phyloP scores from a whole-genome alignment of 2,797 vertebrate genomes.

The Aphelocoma californica region DNA sequence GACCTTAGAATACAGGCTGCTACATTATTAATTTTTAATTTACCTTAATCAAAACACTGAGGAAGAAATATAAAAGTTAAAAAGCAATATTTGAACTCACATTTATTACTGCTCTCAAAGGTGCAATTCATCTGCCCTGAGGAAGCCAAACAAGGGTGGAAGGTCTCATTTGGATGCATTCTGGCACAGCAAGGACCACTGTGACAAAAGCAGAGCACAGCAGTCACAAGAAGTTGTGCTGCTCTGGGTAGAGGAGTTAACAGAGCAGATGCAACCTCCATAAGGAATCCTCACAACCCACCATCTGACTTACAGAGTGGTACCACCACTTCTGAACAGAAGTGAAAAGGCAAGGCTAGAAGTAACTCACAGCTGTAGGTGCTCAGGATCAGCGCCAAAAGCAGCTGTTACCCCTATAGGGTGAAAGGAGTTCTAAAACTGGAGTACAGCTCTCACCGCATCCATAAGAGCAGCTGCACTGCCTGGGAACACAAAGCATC shows the following conservation, averaged over 20 bases:
- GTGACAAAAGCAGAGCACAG: background rate
- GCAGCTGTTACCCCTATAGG: accelerated
- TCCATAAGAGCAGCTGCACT: background rate
- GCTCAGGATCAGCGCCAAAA: background rate
- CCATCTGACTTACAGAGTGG: accelerated
- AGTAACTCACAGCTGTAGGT: background rate
- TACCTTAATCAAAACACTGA: background rate
- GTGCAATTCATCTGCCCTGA: background rate
- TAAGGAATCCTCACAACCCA: background rate
- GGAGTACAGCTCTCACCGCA: background rate
- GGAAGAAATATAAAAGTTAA: background rate
- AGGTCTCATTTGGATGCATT: background rate
- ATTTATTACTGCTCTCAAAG: background rate
- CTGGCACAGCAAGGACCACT: background rate
- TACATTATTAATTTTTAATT: background rate
- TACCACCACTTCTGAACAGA: background rate
- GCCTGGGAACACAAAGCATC: background rate
- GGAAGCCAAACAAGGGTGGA: background rate
- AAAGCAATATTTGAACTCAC: background rate
- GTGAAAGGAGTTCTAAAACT: background rate
- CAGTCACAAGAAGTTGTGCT: background rate
- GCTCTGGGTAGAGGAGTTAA: background rate
- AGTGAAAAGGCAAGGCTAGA: background rate
- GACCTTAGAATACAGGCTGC: background rate
- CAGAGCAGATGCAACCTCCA: background rate